These are phyloP conservation scores for Sebastes baramenuke DNA, from an alignment of 2,797 vertebrate genomes.

Conservation along the genomic window DNA sequence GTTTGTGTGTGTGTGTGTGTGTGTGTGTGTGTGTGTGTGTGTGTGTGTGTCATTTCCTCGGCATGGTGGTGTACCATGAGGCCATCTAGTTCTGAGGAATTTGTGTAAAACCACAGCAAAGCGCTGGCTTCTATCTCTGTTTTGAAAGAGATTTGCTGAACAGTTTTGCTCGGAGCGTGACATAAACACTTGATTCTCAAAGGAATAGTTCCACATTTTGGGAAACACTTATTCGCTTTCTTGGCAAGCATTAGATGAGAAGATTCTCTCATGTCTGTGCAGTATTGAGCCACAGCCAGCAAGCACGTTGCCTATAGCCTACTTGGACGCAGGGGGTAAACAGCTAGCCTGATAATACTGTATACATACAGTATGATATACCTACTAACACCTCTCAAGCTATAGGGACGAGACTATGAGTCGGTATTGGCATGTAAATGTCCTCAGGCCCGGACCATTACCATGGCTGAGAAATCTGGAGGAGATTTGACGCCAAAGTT, in stretches of 20 bases:
- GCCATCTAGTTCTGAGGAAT: constrained; percentile 34
- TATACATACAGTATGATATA: not conserved
- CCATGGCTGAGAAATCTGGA: too few species aligned
- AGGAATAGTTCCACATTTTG: not conserved
- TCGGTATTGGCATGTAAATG: too few species aligned
- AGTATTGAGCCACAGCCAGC: not conserved
- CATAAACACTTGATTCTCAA: constrained; percentile 9
- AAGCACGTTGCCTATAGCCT: not conserved
- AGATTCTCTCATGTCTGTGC: not conserved
- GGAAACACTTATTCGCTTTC: not conserved
- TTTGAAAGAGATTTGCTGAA: constrained; percentile 4
- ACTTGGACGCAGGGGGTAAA: not conserved
- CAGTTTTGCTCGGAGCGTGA: constrained; percentile 12
- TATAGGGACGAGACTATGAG: too few species aligned
- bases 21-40: not conserved
- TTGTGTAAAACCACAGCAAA: constrained; percentile 27
- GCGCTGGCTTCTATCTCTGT: constrained; percentile 1
- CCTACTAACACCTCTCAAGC: not conserved
- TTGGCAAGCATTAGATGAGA: not conserved
- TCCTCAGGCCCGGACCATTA: too few species aligned
- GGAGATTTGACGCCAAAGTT: too few species aligned
- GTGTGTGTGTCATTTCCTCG: constrained; percentile 28
- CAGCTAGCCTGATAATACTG: not conserved
- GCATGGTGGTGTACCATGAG: not conserved
- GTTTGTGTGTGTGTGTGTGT: constrained; percentile 2